These are phyloP conservation scores for Sinhomidia bicolor DNA, from an alignment of 2,888 invertebrate genomes.

Conservation along the genomic window DNA sequence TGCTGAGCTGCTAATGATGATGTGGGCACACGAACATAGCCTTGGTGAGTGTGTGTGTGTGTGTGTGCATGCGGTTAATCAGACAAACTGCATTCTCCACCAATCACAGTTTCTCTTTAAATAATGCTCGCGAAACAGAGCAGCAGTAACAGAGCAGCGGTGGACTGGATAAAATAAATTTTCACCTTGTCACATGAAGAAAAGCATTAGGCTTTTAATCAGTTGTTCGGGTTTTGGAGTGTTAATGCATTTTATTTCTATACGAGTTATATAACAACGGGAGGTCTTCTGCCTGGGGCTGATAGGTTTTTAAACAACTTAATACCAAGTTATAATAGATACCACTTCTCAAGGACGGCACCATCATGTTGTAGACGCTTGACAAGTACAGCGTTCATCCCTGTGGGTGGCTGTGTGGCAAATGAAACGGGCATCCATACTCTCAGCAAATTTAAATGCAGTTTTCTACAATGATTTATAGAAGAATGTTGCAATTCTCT, in stretches of 20 bases:
- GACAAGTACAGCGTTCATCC: not conserved
- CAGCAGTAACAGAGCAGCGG: not conserved
- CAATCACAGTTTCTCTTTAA: not conserved
- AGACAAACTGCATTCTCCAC: constrained; percentile 33
- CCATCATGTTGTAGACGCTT: not conserved
- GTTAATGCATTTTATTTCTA: not conserved
- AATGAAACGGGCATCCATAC: not conserved
- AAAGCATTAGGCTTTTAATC: not conserved
- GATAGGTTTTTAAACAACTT: not conserved
- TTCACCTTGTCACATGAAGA: not conserved
- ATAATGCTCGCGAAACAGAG: not conserved
- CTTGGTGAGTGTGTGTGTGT: not conserved
- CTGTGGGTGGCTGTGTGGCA: not conserved
- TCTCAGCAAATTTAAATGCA: not conserved
- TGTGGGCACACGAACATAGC: not conserved
- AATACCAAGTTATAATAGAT: not conserved
- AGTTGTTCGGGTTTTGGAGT: not conserved
- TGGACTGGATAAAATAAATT: not conserved
- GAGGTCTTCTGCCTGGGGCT: not conserved
- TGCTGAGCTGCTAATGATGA: constrained; percentile 46
- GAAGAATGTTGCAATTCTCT: constrained; percentile 14
- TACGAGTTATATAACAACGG: not conserved
- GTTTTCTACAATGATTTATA: not conserved
- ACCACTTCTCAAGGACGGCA: not conserved
- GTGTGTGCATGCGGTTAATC: constrained; percentile 50